Base-by-base conservation (phyloP, 2,888 invertebrate species). In the Agriopis aurantiaria region DNA sequence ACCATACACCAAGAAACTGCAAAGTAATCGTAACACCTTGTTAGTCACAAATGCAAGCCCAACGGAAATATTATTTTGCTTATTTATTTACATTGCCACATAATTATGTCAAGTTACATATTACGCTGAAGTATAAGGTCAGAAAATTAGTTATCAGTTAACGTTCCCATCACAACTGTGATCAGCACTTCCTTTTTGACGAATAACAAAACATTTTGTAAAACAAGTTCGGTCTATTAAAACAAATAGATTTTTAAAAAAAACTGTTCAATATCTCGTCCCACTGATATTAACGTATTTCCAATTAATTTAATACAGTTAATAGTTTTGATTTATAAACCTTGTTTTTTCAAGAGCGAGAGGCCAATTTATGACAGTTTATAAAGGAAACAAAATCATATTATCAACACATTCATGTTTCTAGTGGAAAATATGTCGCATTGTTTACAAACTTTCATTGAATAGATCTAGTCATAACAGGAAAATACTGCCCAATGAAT, bases 1-100 rank as follows among this genome's bases (percentile, higher is more conserved):
- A 96, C 97, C 98, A 97, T 78, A 98, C 98, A 95, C 99, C 99
- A 95, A 99, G 96, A 95, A 99, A 98, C 99, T 99, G 97, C 77
- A 93, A 93, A 89, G 85, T 84, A 92, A 89, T 88, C 79, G 82
- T 75, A 77, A 85, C 76, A 81, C 81, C 46, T 78, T 85, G 89
- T 92, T 93, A 92, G 89, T 90, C 87, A 91, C 90, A 88, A 63
- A 64, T 63, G 83, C 76, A 78, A 78, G 80, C 82, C 56, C 48
- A 40, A 33, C 3, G 33, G 33, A 33, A 33, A 33, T 33, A 33
- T 33, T 33, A 33, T 33, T 33, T 33, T 33, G 8, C 33, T 33
- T 33, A 5, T 33, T 33, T 4, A 5, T 3, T 33, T 33, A 33
- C 33, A 33, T 33, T 33, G 33, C 33, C 33, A 33, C 33, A 33